Conservation (phyloP, 35 echinoderm and acorn worm genomes). For the Hemicentrotus pulcherrimus region DNA sequence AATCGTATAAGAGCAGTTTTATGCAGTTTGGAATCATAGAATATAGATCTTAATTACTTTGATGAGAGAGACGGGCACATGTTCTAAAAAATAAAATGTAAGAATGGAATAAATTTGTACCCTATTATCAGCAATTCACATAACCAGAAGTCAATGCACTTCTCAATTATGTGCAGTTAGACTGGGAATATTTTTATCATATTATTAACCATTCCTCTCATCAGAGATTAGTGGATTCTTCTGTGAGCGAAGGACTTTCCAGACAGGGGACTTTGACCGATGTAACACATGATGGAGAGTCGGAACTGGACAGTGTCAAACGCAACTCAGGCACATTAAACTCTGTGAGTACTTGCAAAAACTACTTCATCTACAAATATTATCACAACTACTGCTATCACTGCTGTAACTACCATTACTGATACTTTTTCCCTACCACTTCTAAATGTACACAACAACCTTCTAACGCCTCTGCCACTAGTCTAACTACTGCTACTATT, state of each 20-base stretch:
- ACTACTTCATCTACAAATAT: not conserved
- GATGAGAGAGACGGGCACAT: not conserved
- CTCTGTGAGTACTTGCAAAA: conserved; percentile 44
- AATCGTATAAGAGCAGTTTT: too few relatives aligned
- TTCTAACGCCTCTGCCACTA: not conserved
- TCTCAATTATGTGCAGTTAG: too few relatives aligned
- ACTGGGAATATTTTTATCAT: not conserved
- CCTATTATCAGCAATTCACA: too few relatives aligned
- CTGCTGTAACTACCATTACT: not conserved
- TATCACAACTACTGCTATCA: not conserved
- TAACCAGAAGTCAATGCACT: too few relatives aligned
- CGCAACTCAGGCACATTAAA: conserved; percentile 62
- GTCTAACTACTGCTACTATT: too few relatives aligned
- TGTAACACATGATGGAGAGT: not conserved
- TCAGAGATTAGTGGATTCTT: not conserved
- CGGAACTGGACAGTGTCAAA: conserved; percentile 55
- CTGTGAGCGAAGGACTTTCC: not conserved
- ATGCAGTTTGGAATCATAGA: too few relatives aligned
- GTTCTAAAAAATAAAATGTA: too few relatives aligned
- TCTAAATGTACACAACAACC: not conserved
- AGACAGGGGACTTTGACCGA: not conserved
- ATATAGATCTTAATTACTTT: too few relatives aligned
- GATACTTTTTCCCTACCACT: not conserved
- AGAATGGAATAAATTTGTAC: too few relatives aligned
- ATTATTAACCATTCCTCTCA: not conserved